Conservation (phyloP, 2,888 invertebrate species). For the Nebria brevicollis region DNA sequence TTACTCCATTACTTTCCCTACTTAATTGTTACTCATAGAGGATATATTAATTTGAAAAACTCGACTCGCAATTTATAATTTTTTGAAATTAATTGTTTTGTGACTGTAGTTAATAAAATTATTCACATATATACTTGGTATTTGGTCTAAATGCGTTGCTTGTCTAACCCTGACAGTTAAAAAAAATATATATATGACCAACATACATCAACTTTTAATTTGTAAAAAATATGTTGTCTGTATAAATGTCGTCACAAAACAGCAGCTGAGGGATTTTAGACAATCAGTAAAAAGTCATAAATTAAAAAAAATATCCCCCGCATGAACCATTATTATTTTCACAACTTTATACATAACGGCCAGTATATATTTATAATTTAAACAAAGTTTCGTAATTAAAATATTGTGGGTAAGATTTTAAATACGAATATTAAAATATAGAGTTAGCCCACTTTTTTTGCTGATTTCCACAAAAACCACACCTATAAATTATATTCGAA, state of each 20-base stretch:
- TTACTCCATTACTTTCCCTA: too few relatives aligned
- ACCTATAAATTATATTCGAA: background rate
- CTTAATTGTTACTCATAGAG: too few relatives aligned
- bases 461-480: background rate
- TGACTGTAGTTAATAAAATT: too few relatives aligned
- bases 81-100: too few relatives aligned
- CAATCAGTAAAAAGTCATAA: background rate
- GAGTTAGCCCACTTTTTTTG: background rate
- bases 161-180: background rate
- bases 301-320: background rate
- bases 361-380: too few relatives aligned
- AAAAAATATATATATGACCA: background rate
- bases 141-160: too few relatives aligned
- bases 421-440: background rate
- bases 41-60: too few relatives aligned
- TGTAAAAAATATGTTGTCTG: background rate
- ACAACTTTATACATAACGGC: too few relatives aligned
- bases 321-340: background rate
- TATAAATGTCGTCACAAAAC: background rate
- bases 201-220: background rate
- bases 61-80: too few relatives aligned
- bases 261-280: background rate
- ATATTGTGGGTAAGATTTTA: too few relatives aligned
- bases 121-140: background rate
- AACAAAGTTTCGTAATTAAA: too few relatives aligned